These are phyloP conservation scores for Hyles euphorbiae DNA, from an alignment of 1,140 invertebrate species.

Conservation along the genomic window DNA sequence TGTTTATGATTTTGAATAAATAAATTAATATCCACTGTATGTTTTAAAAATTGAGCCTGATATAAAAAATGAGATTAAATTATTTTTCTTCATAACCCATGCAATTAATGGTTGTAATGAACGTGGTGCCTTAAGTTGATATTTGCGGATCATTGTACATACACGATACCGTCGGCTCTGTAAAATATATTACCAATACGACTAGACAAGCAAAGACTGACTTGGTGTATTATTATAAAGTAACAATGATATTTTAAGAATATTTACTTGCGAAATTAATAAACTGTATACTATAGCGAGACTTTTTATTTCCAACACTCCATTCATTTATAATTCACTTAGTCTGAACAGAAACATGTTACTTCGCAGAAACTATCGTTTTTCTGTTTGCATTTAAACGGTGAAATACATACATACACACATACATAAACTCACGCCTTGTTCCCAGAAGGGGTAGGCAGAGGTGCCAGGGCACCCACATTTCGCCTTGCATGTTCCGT, in stretches of 20 bases:
- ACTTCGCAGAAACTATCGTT: constrained; percentile 29
- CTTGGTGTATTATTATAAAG: constrained; percentile 62
- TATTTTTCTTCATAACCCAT: neutral
- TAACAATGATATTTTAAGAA: constrained; percentile 46
- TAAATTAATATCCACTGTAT: too few species aligned
- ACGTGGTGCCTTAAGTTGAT: constrained; percentile 23
- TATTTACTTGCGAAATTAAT: constrained; percentile 58
- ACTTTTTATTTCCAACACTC: neutral
- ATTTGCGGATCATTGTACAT: constrained; percentile 27
- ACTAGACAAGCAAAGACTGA: constrained; percentile 73
- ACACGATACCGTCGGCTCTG: constrained; percentile 29
- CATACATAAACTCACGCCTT: too few species aligned
- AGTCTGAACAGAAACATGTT: constrained; percentile 30
- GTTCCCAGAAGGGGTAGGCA: too few species aligned
- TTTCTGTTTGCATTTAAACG: constrained; percentile 16
- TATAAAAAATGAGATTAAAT: neutral
- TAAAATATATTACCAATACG: constrained; percentile 53
- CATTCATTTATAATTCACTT: too few species aligned
- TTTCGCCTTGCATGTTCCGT: too few species aligned
- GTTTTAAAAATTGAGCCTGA: neutral
- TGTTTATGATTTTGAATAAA: too few species aligned
- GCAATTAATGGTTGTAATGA: constrained; percentile 23
- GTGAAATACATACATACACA: neutral
- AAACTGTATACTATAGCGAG: constrained; percentile 20
- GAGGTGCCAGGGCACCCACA: too few species aligned